phyloP scores from a whole-genome alignment of 2,113 vertebrate species.

The human (Homo sapiens) region GRCh38 chr1:208908501-208909000 shows the following conservation, averaged over 20 bases:
- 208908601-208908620: neutral
- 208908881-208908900: neutral
- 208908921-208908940: neutral
- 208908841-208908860: neutral
- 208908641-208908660: neutral
- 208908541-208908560: neutral
- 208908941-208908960: accelerated
- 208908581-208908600: neutral
- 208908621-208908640: neutral
- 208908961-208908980: neutral
- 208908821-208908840: neutral
- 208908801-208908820: accelerated
- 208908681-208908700: neutral
- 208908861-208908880: neutral
- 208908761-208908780: neutral
- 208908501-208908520: too few relatives aligned
- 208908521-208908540: neutral
- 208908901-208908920: neutral
- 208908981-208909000: neutral
- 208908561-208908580: too few relatives aligned
- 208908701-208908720: neutral
- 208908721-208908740: neutral
- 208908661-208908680: neutral
- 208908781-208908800: neutral
- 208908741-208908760: neutral